Percentiles rank a stretch among this genome's conserved stretches.
phyloP scores from a whole-genome alignment of 2,797 vertebrate species.

The Liparis tanakae region DNA sequence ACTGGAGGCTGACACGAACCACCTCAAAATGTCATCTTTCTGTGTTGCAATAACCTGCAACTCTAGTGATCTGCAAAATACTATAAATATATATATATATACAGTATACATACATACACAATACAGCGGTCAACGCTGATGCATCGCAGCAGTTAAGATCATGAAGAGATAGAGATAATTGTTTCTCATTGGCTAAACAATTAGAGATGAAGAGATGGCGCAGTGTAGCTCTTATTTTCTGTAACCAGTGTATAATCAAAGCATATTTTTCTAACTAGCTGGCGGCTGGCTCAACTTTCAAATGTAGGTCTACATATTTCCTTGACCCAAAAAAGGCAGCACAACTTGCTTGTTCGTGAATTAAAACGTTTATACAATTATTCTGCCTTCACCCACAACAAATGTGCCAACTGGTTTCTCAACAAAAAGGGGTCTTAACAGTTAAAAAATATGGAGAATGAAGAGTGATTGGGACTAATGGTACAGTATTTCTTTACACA shows the following conservation, averaged over 20 bases:
- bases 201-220: neutral
- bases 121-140: no score
- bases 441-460: neutral
- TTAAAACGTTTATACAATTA: neutral
- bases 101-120: no score
- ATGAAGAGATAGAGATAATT: neutral
- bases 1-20: neutral
- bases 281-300: no score
- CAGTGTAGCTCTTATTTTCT: neutral
- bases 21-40: neutral
- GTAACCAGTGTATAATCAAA: neutral
- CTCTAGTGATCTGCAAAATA: no score
- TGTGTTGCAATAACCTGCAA: neutral
- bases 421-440: neutral
- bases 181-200: neutral
- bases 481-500: neutral
- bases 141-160: no score
- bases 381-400: neutral
- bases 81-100: no score
- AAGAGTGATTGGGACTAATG: neutral
- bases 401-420: neutral
- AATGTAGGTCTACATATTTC: neutral
- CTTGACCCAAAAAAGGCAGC: no score
- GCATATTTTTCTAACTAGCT: no score
- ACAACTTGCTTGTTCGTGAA: neutral